Percentiles rank a stretch among this genome's conserved stretches.
phyloP scores from a whole-genome alignment of 1,140 invertebrate genomes.

The Phymorhynchus buccinoides region DNA sequence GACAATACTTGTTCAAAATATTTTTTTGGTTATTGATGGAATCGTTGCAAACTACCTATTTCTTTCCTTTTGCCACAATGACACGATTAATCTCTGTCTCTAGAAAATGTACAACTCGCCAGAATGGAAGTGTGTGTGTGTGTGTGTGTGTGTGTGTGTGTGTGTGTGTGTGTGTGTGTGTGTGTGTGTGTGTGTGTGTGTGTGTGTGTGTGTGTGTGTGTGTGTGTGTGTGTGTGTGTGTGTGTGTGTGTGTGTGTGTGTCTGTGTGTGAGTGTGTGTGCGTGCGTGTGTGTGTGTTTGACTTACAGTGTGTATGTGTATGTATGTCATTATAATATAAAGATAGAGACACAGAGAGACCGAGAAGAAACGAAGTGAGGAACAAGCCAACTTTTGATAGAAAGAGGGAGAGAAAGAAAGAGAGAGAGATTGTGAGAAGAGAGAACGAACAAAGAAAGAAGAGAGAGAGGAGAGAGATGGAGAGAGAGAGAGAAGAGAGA shows the following conservation, averaged over 20 bases:
- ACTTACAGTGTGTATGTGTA: not conserved
- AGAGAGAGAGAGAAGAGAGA: not conserved
- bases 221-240: not conserved
- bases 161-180: not conserved
- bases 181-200: not conserved
- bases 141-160: not conserved
- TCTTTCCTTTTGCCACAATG: too few relatives aligned
- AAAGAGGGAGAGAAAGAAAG: not conserved
- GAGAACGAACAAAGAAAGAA: not conserved
- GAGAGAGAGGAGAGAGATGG: not conserved
- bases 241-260: constrained; percentile 17
- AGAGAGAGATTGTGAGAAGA: not conserved
- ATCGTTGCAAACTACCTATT: too few relatives aligned
- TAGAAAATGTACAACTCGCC: too few relatives aligned
- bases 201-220: not conserved
- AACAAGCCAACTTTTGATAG: too few relatives aligned
- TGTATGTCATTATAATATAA: too few relatives aligned
- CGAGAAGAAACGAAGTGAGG: too few relatives aligned
- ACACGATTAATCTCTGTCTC: too few relatives aligned
- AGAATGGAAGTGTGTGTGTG: constrained; percentile 16
- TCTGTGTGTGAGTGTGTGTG: constrained; percentile 7
- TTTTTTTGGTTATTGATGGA: too few relatives aligned
- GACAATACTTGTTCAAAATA: too few relatives aligned
- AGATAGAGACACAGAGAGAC: too few relatives aligned
- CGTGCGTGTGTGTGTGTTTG: not conserved